Base-by-base conservation (phyloP, 2,113 vertebrate genomes). In the Cyprinodon brontotheroides region DNA sequence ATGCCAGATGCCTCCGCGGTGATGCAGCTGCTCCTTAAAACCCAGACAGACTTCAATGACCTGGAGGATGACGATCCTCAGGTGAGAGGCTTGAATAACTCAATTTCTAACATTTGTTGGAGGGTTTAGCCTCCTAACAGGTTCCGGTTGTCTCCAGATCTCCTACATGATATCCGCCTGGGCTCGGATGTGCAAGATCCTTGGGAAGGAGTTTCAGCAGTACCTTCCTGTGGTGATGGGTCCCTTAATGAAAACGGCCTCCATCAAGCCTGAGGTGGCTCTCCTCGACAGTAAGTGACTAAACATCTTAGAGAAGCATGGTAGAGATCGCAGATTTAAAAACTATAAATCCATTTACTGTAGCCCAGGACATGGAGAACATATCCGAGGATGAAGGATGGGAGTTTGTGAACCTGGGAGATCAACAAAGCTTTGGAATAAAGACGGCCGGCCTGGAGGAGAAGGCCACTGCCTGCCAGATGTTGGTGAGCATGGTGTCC, bases 131-230 rank as follows among this genome's bases (percentile, higher is more conserved):
- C 4, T 15, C 11, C 20, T 4, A 4, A 50, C 6, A 15, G 1
- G 5, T 12, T 20, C 9, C 50, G 45, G 61, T 17, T 47, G 64
- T 40, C 12, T 68, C 59, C 67, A 99, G 98, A 99, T 99, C 78
- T 99, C 98, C 17, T 99, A 99, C 91, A 99, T 99, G 98, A 99
- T 99, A 89, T 99, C 98, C 0, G 98, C 98, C 2, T 99, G 98
- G 98, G 98, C 98, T 68, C 93, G 98, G 84, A 99, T 99, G 98
- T 99, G 98, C 77, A 99, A 99, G 93, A 99, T 99, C 84, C 94
- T 99, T 82, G 98, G 98, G 38, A 99, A 98, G 78, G 98, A 99
- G 87, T 99, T 99, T 80, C 98, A 99, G 88, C 98, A 99, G 77
- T 99, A 99, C 76, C 96, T 99, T 64, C 98, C 98, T 0, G 98